phyloP scores from a whole-genome alignment of 1,140 invertebrate species.

The Brachystomella parvula region DNA sequence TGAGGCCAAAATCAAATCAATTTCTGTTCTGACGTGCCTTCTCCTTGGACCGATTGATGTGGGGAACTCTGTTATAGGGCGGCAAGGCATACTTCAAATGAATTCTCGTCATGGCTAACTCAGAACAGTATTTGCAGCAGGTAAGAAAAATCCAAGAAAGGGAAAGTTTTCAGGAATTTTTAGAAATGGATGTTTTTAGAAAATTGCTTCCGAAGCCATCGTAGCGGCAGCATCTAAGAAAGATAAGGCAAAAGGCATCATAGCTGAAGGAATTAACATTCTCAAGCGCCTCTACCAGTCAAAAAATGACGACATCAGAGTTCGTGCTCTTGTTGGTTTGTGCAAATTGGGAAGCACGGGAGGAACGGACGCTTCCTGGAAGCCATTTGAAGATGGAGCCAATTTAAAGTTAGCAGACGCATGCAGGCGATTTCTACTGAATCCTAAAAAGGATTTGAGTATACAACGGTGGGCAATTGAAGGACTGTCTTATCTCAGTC shows the following conservation, averaged over 20 bases:
- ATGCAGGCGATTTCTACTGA: slow-evolving; percentile 79
- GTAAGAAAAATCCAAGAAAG: too few relatives aligned
- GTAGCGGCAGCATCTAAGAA: slow-evolving; percentile 95
- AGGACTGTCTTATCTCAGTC: slow-evolving; percentile 90
- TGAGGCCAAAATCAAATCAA: slow-evolving; percentile 81
- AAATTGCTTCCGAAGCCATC: slow-evolving; percentile 90
- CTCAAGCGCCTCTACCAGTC: slow-evolving; percentile 88
- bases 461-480: slow-evolving; percentile 94
- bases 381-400: slow-evolving; percentile 87
- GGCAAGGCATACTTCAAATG: slow-evolving; percentile 91
- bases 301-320: slow-evolving; percentile 79
- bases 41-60: slow-evolving; percentile 87
- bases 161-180: too few relatives aligned
- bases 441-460: slow-evolving; percentile 76
- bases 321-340: slow-evolving; percentile 82
- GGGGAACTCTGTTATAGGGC: slow-evolving; percentile 82
- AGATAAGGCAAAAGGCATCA: slow-evolving; percentile 87
- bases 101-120: slow-evolving; percentile 93
- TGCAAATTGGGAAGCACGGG: slow-evolving; percentile 94
- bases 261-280: slow-evolving; percentile 85
- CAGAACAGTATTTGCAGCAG: slow-evolving; percentile 71
- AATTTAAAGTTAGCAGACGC: slow-evolving; percentile 87
- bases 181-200: slow-evolving; percentile 46
- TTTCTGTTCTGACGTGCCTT: slow-evolving; percentile 81
- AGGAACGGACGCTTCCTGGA: slow-evolving; percentile 87